Evolutionary conservation across 1,140 invertebrate species (phyloP).

Genomic region (Berghia stephanieae): DNA sequence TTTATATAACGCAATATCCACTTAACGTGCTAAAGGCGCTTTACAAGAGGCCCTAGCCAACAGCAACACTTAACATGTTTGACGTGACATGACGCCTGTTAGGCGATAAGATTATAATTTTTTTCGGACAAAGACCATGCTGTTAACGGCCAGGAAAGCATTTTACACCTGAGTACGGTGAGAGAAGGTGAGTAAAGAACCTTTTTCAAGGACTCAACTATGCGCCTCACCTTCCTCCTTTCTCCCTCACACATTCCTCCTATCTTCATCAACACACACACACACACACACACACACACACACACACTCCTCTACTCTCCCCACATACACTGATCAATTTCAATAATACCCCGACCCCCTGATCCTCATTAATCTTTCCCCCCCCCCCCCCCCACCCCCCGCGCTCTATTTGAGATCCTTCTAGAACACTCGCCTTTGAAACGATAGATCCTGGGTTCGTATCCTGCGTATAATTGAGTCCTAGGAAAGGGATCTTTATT

Average conservation of each 20-base stretch:
- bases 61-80: not conserved
- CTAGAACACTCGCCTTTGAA: not conserved
- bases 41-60: too few species aligned
- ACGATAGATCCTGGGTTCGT: not conserved
- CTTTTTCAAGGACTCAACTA: conserved; percentile 3
- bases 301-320: not conserved
- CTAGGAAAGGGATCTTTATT: not conserved
- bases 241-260: not conserved
- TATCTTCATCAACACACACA: not conserved
- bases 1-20: too few species aligned
- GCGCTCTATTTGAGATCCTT: not conserved
- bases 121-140: too few species aligned
- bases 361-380: conserved; percentile 7
- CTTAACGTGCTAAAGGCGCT: too few species aligned
- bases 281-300: conserved; percentile 24
- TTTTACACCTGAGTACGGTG: conserved; percentile 5
- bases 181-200: conserved; percentile 14
- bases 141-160: too few species aligned
- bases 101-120: too few species aligned
- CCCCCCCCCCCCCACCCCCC: too few species aligned
- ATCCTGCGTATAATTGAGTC: not conserved
- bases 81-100: conserved; percentile 19
- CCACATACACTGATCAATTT: not conserved
- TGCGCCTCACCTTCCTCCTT: not conserved
- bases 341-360: not conserved